Conservation (phyloP, 1,140 invertebrate genomes). For the Drosophila pachea region DNA sequence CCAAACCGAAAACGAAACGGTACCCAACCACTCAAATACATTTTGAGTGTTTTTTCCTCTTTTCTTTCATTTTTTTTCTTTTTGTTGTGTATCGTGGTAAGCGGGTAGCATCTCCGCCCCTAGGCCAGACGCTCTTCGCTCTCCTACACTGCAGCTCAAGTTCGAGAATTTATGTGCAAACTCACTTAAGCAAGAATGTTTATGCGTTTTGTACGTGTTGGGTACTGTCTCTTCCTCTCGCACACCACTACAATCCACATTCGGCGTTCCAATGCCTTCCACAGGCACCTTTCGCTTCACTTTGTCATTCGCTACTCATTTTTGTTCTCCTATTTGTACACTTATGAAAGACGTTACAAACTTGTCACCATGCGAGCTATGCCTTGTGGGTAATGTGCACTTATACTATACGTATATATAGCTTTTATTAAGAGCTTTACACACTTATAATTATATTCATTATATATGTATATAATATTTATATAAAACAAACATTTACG, state of each 20-base stretch:
- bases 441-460: no score
- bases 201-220: constrained; percentile 75
- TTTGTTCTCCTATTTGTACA: constrained; percentile 1
- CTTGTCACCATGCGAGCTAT: background rate
- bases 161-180: constrained; percentile 73
- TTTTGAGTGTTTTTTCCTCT: constrained; percentile 44
- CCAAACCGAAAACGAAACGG: constrained; percentile 27
- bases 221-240: constrained; percentile 43
- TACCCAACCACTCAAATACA: constrained; percentile 38
- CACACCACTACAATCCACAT: background rate
- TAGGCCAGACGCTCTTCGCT: background rate
- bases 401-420: no score
- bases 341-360: background rate
- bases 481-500: no score
- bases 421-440: no score
- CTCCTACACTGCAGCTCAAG: constrained; percentile 51
- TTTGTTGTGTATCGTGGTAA: constrained; percentile 1
- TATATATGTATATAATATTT: no score
- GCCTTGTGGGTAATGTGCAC: background rate
- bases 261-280: background rate
- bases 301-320: constrained; percentile 39
- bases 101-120: constrained; percentile 9
- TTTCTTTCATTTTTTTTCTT: background rate
- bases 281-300: constrained; percentile 21
- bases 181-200: constrained; percentile 77